Evolutionary conservation across 2,888 invertebrate species (phyloP).

Genomic region (Phengaris alcon): DNA sequence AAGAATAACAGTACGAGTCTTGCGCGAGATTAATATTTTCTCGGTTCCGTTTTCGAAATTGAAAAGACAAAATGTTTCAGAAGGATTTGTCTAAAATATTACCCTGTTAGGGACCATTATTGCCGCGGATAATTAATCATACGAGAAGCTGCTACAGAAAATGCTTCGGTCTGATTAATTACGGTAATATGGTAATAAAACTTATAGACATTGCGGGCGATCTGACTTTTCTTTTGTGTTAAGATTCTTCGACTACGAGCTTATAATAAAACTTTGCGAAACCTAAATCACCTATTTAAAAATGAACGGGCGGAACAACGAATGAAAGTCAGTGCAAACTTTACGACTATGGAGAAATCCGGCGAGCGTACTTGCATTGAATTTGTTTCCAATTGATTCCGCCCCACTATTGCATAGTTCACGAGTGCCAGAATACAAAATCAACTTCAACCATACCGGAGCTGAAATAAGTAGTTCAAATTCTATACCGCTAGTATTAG

Average conservation of each 20-base stretch:
- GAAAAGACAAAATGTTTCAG: constrained; percentile 24
- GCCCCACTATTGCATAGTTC: constrained; percentile 58
- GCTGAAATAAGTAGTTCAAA: constrained; percentile 49
- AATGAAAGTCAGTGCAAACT: constrained; percentile 57
- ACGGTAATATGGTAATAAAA: constrained; percentile 20
- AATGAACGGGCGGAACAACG: constrained; percentile 58
- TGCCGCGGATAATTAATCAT: constrained; percentile 13
- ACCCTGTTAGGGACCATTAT: not conserved
- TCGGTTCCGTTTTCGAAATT: constrained; percentile 42
- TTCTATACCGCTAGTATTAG: constrained; percentile 23
- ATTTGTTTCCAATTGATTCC: constrained; percentile 63
- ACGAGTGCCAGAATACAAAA: constrained; percentile 56
- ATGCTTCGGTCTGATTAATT: constrained; percentile 5
- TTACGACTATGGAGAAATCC: constrained; percentile 60
- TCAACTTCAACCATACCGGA: constrained; percentile 50
- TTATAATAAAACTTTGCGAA: constrained; percentile 50
- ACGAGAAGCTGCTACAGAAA: constrained; percentile 11
- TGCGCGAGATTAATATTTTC: constrained; percentile 55
- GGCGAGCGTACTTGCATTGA: constrained; percentile 50
- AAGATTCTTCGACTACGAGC: constrained; percentile 10
- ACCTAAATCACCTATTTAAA: constrained; percentile 65
- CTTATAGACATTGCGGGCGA: constrained; percentile 14
- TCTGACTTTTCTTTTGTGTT: not conserved
- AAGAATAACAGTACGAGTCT: constrained; percentile 50
- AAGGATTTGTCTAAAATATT: constrained; percentile 22